Conservation (phyloP, 1,140 invertebrate genomes). For the Conus betulinus region DNA sequence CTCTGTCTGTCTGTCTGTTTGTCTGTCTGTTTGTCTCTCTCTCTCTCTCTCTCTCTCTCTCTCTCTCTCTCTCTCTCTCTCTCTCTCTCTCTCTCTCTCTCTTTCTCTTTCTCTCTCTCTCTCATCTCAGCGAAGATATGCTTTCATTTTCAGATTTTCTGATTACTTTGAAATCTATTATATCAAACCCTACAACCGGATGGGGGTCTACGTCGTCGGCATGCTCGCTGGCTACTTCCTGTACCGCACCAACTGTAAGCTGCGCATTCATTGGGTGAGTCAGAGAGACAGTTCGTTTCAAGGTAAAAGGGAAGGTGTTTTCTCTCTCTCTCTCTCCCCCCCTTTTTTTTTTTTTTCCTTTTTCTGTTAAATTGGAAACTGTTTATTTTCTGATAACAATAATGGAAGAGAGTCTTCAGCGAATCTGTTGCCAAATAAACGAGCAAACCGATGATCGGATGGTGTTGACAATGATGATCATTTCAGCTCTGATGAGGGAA, state of each 20-base stretch:
- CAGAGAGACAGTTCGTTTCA: background rate
- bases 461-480: too few species aligned
- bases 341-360: background rate
- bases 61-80: too few species aligned
- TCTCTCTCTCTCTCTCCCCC: background rate
- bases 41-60: too few species aligned
- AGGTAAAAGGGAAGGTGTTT: background rate
- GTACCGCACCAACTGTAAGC: conserved; percentile 57
- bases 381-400: too few species aligned
- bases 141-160: conserved; percentile 52
- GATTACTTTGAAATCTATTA: conserved; percentile 49
- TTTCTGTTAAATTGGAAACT: too few species aligned
- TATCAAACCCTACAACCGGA: conserved; percentile 76
- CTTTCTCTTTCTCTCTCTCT: background rate
- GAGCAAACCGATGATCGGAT: too few species aligned
- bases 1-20: background rate
- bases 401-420: too few species aligned
- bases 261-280: conserved; percentile 52
- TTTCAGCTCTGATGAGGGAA: too few species aligned
- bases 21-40: background rate
- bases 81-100: background rate
- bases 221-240: conserved; percentile 76
- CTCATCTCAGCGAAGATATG: background rate
- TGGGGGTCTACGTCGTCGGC: conserved; percentile 78
- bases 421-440: too few species aligned